Evolutionary conservation across 2,113 vertebrate species (phyloP), one percentile per base, ranked within the genome.

Genomic region (Maccullochella peelii): DNA sequence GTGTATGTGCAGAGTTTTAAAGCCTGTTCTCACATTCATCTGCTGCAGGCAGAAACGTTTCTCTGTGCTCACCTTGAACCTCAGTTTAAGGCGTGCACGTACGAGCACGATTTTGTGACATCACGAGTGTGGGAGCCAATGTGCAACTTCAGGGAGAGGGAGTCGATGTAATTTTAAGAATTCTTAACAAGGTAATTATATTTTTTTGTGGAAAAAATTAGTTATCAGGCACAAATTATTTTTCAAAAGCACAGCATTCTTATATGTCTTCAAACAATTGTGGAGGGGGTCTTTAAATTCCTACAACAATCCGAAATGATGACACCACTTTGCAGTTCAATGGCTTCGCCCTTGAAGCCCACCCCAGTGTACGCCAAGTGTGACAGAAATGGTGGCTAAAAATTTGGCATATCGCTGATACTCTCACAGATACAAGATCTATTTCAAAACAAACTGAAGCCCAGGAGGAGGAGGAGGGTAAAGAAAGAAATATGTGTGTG

Each of bases 361-460:
- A 49, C 58, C 69, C 23, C 65, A 69, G n/a, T 30, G 68, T 27
- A 0, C 36, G 36, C 52, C 38, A 44, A 62, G 71, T n/a, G 52
- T 75, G 68, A 83, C 70, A 25, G 49, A 11, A 61, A 59, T 18
- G 23, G 25, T 27, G 38, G 38, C 50, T 73, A 66, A 33, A 59
- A 80, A 59, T 76, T 55, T 33, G 38, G 72, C 55, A 69, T 38
- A 69, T 73, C 38, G 10, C 82, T 57, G 68, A 83, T 55, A 18
- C 63, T 77, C 40, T 38, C 9, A 15, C 66, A 70, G 79, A 82
- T 68, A 71, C 6, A 57, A 68, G 30, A 86, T 70, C 71, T 61
- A 61, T 59, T 50, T 80, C 16, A 80, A 61, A 62, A 67, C 82
- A 87, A 52, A 52, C 49, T 49, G 23, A 61, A 78, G 50, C 71